Evolutionary conservation across 1,140 invertebrate species (phyloP), one percentile per base, ranked within the genome.

Genomic region (Choristoneura fumiferana): DNA sequence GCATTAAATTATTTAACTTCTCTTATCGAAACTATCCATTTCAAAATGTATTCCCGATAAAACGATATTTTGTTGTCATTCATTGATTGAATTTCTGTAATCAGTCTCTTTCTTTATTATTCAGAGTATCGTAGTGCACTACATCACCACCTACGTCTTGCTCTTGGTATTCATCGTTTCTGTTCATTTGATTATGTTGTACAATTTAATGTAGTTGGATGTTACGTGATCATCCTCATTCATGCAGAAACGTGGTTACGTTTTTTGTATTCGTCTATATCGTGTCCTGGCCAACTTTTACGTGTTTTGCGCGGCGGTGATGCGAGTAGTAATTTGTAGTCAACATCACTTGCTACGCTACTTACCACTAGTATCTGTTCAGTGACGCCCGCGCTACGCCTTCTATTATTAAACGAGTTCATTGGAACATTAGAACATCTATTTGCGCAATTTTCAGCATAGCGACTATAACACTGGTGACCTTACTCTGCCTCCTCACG

Each of bases 381-480:
- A 65, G 66, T 76, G 75, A 81, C 83, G 81, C 83, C 78, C 73
- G 80, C 82, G 77, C 85, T 81, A 83, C 81, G 77, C 75, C 78
- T 62, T 81, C 85, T 88, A 89, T 87, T 86, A 87, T 86, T 89
- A 87, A 89, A 86, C 77, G 84, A 89, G 82, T 87, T 89, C 86
- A 89, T 84, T 86, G 84, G 84, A 87, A 89, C 82, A 86, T 89
- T 86, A 81, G 84, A 87, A 89, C 84, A 86, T 89, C 85, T 86
- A 87, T 89, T 89, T 89, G 82, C 84, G 86, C 82, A 87, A 89
- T 89, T 87, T 78, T 70, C 81, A 85, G 76, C 77, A 79, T 79
- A 75, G 74, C 75, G 67, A 64, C 78, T 81, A 79, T 76, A 80
- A 71, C 78, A 85, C 83, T 78, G 72, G 77, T 81, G 82, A 86